These are phyloP conservation scores for Orientallactaga sibirica DNA, from an alignment of 2,797 vertebrate genomes.

Conservation along the genomic window DNA sequence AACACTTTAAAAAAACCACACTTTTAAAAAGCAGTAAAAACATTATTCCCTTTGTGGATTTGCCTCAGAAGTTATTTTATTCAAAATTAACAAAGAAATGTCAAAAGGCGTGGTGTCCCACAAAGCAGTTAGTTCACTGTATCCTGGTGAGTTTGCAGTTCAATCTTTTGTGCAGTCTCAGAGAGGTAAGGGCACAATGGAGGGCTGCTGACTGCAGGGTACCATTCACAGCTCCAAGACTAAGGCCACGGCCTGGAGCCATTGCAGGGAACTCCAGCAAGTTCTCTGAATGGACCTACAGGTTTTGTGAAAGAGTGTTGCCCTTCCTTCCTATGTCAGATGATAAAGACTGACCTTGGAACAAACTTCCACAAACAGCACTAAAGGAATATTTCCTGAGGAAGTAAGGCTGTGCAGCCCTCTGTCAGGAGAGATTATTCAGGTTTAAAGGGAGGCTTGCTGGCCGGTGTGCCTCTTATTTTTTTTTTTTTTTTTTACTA, in stretches of 20 bases:
- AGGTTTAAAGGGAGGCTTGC: not conserved
- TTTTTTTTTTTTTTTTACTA: slow-evolving; percentile 9
- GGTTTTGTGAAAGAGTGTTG: not conserved
- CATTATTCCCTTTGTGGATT: not conserved
- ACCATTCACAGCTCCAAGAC: accelerated
- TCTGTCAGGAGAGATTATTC: not conserved
- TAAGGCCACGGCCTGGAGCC: accelerated
- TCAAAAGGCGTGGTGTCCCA: not conserved
- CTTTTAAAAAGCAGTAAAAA: not conserved
- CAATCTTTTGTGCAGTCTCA: not conserved
- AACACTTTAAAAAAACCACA: not conserved
- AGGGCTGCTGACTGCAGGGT: too few relatives aligned
- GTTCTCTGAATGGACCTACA: not conserved
- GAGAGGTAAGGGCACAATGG: not conserved
- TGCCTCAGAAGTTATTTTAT: slow-evolving; percentile 23
- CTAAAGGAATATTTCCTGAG: not conserved
- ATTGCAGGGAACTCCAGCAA: not conserved
- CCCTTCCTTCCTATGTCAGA: not conserved
- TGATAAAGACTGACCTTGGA: not conserved
- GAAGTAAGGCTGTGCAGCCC: not conserved
- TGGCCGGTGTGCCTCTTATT: not conserved
- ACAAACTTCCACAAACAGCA: not conserved
- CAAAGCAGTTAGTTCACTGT: not conserved
- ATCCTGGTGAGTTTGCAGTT: not conserved
- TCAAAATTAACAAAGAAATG: slow-evolving; percentile 36